Evolutionary conservation across 2,888 invertebrate genomes (phyloP), one percentile per base, ranked within the genome.

Genomic region (Protophormia terraenovae): DNA sequence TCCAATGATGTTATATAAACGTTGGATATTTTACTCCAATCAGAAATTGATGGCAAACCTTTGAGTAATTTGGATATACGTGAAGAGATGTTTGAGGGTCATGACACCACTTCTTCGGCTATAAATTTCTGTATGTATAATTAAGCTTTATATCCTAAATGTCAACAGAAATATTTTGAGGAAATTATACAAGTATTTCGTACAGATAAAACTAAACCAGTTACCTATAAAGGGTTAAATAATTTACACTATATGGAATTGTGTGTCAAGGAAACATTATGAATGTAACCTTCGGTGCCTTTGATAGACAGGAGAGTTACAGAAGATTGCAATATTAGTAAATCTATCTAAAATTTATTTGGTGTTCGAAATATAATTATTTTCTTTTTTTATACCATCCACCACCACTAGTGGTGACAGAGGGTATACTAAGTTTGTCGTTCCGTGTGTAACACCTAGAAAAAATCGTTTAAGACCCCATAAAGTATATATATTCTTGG

Each of bases 1-100:
- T 89, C 87, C 90, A 90, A 88, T 91, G 91, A 91, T 75, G 90
- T 90, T 91, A 95, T 93, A 93, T 10, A 95, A 94, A 88, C 95
- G 94, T 92, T 96, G 89, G 96, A 96, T 92, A 92, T 96, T 47
- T 90, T 96, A 4, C 90, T 96, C 14, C 93, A 95, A 64, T 93
- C 95, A 3, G 94, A 94, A 87, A 93, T 94, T n/a, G 94, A 95
- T 87, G 95, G 94, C 1, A 90, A 93, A 83, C 94, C 93, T 4
- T 91, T 96, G 55, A 93, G 94, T 8, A 94, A 95, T 86, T 90
- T 94, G 35, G 94, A 94, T 83, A 94, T 96, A 55, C 93, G 95
- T 75, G 95, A 96, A 89, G 95, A 96, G 92, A 95, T 96, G 95
- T 96, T 96, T 91, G 96, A 94, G 91, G 94, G 94, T 0, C 93